Base-by-base conservation (phyloP, 2,113 vertebrate species). In the Gorsachius goisagi region DNA sequence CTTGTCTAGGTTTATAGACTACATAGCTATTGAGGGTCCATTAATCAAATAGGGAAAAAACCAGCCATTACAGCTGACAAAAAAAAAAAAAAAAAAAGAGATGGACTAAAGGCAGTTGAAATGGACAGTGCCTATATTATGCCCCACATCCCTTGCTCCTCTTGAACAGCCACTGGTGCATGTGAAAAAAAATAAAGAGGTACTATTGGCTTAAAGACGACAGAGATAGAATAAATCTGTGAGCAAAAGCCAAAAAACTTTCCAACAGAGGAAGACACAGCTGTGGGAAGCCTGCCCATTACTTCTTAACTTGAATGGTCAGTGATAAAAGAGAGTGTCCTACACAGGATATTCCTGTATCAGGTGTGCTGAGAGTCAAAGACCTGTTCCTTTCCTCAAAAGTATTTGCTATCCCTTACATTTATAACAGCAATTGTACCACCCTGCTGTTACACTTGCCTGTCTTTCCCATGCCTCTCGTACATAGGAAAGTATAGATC, bases 1-100 rank as follows among this genome's bases (percentile, higher is more conserved):
- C 91, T 78, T 95, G 87, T 74, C 90, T 92, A 89, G 76, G 79
- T 90, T 95, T 91, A 92, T 74, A 88, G 88, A 81, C 90, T 85
- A 56, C 88, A 50, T 17, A 60, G 60, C 35, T 89, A 49, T 33
- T n/a, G 76, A 95, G 64, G 56, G 62, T 82, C 64, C 90, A 89
- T 90, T 89, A 95, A 90, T 89, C 73, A 86, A 41, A 32, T 5
- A 15, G 19, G 28, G 26, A 15, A 62, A 50, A 91, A 7, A 1
- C 0, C 13, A 90, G 55, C 28, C 69, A 66, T 52, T 81, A 77
- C 3, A 5, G 39, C 5, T 62, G 44, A 83, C 35, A 11, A 11
- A 49, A 50, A 50, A 50, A 45, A 33, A 59, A 60, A 63, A 47
- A 24, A 67, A 69, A 58, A 45, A 33, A 53, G 23, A 45, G 35